Conservation (phyloP, 2,888 invertebrate species). For the Thereva unica region DNA sequence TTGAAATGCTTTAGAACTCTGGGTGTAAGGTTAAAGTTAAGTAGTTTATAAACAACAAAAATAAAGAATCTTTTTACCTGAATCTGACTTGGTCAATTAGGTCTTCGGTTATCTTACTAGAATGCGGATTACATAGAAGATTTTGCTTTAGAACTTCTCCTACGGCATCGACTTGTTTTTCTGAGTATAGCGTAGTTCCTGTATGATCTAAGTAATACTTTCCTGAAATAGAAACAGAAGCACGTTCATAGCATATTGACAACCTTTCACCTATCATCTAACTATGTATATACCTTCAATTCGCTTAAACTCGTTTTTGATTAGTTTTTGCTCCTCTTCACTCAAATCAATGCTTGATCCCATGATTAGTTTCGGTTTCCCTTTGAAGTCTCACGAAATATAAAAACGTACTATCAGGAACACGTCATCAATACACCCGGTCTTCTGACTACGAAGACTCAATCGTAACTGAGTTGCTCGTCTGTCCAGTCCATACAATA, state of each 20-base stretch:
- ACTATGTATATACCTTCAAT: slow-evolving; percentile 59
- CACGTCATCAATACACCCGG: too few species aligned
- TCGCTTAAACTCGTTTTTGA: slow-evolving; percentile 48
- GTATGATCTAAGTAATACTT: slow-evolving; percentile 87
- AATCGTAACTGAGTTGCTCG: too few species aligned
- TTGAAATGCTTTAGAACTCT: slow-evolving; percentile 86
- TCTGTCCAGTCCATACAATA: too few species aligned
- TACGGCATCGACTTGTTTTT: slow-evolving; percentile 70
- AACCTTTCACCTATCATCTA: slow-evolving; percentile 30
- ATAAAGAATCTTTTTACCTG: slow-evolving; percentile 60
- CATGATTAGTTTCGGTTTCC: too few species aligned
- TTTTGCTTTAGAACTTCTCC: slow-evolving; percentile 69
- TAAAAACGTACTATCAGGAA: too few species aligned
- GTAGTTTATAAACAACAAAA: neutral
- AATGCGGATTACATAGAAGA: slow-evolving; percentile 90
- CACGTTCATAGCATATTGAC: neutral
- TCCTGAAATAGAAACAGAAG: slow-evolving; percentile 56
- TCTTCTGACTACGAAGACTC: too few species aligned
- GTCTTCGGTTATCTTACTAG: slow-evolving; percentile 80
- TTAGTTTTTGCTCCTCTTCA: slow-evolving; percentile 44
- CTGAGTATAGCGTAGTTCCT: slow-evolving; percentile 81
- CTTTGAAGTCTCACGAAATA: too few species aligned
- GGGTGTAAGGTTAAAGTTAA: slow-evolving; percentile 45
- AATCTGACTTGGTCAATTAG: slow-evolving; percentile 81
- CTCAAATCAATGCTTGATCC: too few species aligned